Percentiles rank a stretch among this genome's conserved stretches.
Evolutionary conservation across 2,888 invertebrate species (phyloP).

Genomic region (Margaritifera margaritifera): DNA sequence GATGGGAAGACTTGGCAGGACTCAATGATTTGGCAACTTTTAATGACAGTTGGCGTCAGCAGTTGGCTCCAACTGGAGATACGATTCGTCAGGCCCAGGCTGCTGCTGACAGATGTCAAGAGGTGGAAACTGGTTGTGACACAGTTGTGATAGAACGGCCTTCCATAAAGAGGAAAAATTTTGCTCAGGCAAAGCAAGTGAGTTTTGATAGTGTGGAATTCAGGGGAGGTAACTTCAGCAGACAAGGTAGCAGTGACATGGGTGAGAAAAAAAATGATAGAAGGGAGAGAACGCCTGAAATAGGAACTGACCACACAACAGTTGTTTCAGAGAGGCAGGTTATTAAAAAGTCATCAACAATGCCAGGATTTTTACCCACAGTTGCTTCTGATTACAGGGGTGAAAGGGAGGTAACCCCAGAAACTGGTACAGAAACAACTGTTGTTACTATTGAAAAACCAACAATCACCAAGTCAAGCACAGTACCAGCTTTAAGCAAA

Average conservation of each 20-base stretch:
- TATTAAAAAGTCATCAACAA: too few species aligned
- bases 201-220: too few species aligned
- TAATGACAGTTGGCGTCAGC: slow-evolving; percentile 48
- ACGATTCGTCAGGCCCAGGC: slow-evolving; percentile 34
- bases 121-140: slow-evolving; percentile 36
- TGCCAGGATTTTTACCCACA: too few species aligned
- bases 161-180: slow-evolving; percentile 30
- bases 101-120: slow-evolving; percentile 27
- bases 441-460: slow-evolving; percentile 10
- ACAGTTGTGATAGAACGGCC: slow-evolving; percentile 36
- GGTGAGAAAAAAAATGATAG: too few species aligned
- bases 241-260: too few species aligned
- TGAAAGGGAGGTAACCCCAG: too few species aligned
- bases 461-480: slow-evolving; percentile 33
- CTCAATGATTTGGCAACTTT: slow-evolving; percentile 51
- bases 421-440: slow-evolving; percentile 4
- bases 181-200: slow-evolving; percentile 1
- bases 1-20: slow-evolving; percentile 53
- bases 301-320: too few species aligned
- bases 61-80: slow-evolving; percentile 52
- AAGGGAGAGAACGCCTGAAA: too few species aligned
- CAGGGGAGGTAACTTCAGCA: too few species aligned
- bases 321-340: too few species aligned
- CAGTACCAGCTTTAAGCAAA: slow-evolving; percentile 32
- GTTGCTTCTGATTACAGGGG: too few species aligned